Percentiles rank a stretch among this genome's conserved stretches.
Evolutionary conservation across 2,113 vertebrate genomes (phyloP).

Genomic region (Sapajus apella): DNA sequence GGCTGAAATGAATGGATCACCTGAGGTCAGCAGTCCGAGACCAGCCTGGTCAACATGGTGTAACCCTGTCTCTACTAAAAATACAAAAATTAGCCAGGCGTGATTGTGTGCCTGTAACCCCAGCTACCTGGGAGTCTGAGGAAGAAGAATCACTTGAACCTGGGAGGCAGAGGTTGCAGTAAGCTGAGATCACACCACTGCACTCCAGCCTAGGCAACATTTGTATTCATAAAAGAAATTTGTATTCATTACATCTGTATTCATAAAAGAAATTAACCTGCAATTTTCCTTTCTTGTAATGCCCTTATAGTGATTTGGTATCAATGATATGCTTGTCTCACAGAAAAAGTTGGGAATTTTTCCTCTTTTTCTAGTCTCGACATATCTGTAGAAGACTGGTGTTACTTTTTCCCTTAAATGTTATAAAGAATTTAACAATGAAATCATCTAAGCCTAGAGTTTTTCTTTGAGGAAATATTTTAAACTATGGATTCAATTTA

Average conservation of each 20-base stretch:
- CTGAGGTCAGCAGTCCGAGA: too few species aligned
- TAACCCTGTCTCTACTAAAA: too few species aligned
- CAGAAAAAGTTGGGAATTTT: not conserved
- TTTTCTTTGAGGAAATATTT: conserved; percentile 11
- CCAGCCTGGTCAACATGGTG: too few species aligned
- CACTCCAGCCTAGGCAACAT: too few species aligned
- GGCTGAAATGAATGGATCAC: too few species aligned
- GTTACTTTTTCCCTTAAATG: not conserved
- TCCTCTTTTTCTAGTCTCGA: not conserved
- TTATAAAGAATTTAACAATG: not conserved
- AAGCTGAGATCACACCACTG: too few species aligned
- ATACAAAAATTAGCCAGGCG: too few species aligned
- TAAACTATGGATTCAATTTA: not conserved
- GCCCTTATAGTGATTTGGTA: not conserved
- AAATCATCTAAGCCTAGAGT: not conserved
- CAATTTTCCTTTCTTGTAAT: not conserved
- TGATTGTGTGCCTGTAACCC: too few species aligned
- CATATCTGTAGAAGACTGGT: not conserved
- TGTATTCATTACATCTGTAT: not conserved
- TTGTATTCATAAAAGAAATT: too few species aligned
- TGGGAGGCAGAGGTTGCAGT: too few species aligned
- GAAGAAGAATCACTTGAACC: too few species aligned
- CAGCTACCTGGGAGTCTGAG: too few species aligned
- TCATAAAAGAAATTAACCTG: not conserved
- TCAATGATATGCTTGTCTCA: not conserved